phyloP scores from a whole-genome alignment of 2,888 invertebrate species.

The Pteria penguin region DNA sequence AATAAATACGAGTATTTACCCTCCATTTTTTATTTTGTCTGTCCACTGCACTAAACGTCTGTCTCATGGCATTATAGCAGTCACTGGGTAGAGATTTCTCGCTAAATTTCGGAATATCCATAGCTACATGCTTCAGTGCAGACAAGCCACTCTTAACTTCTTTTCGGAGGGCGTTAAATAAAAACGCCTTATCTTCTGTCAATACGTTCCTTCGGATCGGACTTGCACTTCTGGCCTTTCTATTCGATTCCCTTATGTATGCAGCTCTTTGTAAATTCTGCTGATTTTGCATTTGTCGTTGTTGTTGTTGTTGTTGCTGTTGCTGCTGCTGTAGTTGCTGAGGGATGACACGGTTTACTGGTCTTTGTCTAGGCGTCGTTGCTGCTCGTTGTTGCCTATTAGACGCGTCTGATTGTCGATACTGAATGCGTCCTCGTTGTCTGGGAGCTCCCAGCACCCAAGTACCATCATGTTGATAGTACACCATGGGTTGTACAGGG shows the following conservation, averaged over 20 bases:
- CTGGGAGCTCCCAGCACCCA: neutral
- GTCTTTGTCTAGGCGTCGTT: neutral
- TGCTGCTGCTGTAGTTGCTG: neutral
- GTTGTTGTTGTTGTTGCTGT: neutral
- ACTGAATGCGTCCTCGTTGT: neutral
- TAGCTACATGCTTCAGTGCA: neutral
- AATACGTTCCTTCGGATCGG: neutral
- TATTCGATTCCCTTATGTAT: neutral
- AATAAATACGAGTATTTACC: neutral
- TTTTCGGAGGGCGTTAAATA: neutral
- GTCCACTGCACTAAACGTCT: neutral
- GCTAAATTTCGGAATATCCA: conserved; percentile 13
- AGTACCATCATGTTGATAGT: neutral
- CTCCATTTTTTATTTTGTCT: neutral
- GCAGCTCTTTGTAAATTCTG: neutral
- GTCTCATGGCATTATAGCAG: neutral
- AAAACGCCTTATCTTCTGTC: neutral
- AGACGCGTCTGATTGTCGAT: neutral
- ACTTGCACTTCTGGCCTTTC: neutral
- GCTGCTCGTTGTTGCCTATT: neutral
- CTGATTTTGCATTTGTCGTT: neutral
- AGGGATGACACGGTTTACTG: neutral
- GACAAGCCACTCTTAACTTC: neutral
- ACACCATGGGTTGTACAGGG: neutral
- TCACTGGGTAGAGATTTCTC: neutral